These are phyloP conservation scores for Sclerurus mexicanus DNA, from an alignment of 2,113 vertebrate genomes.

Conservation along the genomic window DNA sequence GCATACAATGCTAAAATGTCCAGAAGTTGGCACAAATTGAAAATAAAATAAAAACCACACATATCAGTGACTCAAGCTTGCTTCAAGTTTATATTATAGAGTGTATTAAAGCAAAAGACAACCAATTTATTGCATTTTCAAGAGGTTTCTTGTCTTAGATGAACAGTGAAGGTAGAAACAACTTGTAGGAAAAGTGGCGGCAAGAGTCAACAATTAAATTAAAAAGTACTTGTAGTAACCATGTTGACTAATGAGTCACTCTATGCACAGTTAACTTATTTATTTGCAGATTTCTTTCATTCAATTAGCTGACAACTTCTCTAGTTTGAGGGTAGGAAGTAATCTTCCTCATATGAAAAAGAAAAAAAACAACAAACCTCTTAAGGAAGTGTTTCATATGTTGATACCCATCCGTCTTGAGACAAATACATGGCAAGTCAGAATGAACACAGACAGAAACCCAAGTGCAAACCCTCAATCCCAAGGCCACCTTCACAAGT, in stretches of 20 bases:
- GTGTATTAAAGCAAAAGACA: background rate
- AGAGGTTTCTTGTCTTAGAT: background rate
- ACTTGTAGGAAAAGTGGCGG: background rate
- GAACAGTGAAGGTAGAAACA: background rate
- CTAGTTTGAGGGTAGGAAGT: background rate
- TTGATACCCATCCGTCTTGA: background rate
- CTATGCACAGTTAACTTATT: background rate
- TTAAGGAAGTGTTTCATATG: background rate
- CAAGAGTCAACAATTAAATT: background rate
- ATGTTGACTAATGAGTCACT: background rate
- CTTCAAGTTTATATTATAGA: background rate
- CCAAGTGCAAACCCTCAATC: background rate
- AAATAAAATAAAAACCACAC: background rate
- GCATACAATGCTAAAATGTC: background rate
- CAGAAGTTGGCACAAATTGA: background rate
- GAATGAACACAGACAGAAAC: background rate
- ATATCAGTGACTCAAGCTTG: background rate
- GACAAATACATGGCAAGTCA: background rate
- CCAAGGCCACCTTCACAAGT: background rate
- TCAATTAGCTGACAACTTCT: background rate
- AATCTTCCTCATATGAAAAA: background rate
- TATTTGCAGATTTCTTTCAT: background rate
- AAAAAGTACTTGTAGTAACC: background rate
- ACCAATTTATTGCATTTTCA: background rate
- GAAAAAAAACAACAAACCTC: background rate